A percentile compares a stretch with the other conserved stretches of the same genome.
Evolutionary conservation across 1,140 invertebrate species (phyloP).

Genomic region (Macrotrachela quadricornifera): DNA sequence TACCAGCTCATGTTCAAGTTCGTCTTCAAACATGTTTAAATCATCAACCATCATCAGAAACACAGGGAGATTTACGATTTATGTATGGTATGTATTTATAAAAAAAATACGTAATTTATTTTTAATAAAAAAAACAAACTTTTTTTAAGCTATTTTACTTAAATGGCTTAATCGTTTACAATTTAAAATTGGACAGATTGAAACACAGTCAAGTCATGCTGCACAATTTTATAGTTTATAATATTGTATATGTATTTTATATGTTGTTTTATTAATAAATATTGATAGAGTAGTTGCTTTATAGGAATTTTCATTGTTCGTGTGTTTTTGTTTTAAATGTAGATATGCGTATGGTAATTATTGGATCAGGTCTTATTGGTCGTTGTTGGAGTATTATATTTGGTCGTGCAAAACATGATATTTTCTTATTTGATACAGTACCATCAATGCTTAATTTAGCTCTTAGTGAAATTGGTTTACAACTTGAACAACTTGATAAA

Average conservation of each 20-base stretch:
- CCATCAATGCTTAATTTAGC: conserved; percentile 46
- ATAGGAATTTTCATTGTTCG: too few species aligned
- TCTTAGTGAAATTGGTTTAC: conserved; percentile 45
- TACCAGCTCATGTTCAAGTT: conserved; percentile 21
- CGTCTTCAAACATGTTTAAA: conserved; percentile 4
- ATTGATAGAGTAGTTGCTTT: too few species aligned
- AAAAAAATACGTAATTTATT: too few species aligned
- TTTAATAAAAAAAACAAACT: too few species aligned
- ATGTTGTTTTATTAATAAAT: too few species aligned
- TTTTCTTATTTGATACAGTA: conserved; percentile 58
- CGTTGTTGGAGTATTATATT: conserved; percentile 85
- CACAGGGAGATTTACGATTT: not conserved
- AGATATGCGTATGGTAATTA: not conserved
- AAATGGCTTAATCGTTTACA: conserved; percentile 7
- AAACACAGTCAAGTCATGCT: conserved; percentile 5
- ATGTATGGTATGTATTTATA: not conserved
- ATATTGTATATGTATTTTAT: not conserved
- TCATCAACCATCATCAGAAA: conserved; percentile 4
- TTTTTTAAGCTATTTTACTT: not conserved
- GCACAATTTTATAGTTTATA: conserved; percentile 6
- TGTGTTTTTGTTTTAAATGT: not conserved
- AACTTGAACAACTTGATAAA: conserved; percentile 47
- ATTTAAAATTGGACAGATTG: conserved; percentile 7
- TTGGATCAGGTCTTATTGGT: conserved; percentile 61
- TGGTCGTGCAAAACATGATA: conserved; percentile 66